Conservation (phyloP, 2,113 vertebrate genomes). For the Sakesphorus luctuosus region DNA sequence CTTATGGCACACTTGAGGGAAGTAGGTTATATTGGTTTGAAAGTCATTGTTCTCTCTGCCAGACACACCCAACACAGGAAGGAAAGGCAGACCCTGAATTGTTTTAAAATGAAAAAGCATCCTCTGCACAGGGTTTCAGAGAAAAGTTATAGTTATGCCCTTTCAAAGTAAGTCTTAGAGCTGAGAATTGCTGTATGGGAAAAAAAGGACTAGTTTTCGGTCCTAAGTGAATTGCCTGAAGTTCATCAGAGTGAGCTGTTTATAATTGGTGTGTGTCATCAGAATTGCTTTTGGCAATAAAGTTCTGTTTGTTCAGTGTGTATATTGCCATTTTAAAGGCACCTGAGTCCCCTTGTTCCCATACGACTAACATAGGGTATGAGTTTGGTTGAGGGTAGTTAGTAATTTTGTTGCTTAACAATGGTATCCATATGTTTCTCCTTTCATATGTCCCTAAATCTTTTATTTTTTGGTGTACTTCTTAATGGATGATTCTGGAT, state of each 20-base stretch:
- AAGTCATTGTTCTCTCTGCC: neutral
- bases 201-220: neutral
- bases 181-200: neutral
- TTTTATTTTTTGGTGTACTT: neutral
- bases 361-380: neutral
- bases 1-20: neutral
- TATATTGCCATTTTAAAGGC: neutral
- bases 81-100: neutral
- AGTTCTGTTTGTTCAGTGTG: neutral
- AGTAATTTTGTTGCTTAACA: neutral
- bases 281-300: neutral
- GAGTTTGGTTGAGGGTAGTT: neutral
- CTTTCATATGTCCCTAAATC: neutral
- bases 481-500: neutral
- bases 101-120: neutral
- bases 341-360: neutral
- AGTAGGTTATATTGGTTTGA: neutral
- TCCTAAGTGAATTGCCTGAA: neutral
- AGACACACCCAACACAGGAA: neutral
- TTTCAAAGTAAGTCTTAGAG: neutral
- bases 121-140: accelerated
- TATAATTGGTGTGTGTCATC: neutral
- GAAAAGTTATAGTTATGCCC: neutral
- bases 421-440: neutral
- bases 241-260: neutral